Evolutionary conservation across 2,888 invertebrate species (phyloP).

Genomic region (Dioctria rufipes): DNA sequence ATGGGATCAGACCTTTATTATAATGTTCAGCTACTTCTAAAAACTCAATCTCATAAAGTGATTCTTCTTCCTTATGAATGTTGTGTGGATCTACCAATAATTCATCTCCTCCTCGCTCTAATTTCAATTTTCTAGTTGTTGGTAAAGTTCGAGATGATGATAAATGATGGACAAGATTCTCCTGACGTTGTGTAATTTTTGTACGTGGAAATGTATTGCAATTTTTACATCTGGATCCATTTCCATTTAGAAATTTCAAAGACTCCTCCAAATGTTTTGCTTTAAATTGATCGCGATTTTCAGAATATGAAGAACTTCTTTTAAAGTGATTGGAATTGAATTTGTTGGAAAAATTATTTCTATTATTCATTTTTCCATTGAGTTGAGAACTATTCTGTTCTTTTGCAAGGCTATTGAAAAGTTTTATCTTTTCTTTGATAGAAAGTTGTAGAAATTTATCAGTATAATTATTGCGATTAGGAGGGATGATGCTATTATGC

Average conservation of each 20-base stretch:
- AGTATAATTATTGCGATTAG: neutral
- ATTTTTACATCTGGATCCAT: neutral
- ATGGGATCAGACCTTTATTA: neutral
- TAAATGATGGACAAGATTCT: neutral
- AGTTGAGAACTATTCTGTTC: neutral
- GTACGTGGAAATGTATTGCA: slow-evolving; percentile 11
- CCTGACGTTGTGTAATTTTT: neutral
- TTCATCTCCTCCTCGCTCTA: neutral
- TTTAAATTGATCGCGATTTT: no score
- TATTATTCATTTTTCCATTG: neutral
- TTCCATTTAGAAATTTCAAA: no score
- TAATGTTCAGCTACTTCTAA: neutral
- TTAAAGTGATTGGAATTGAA: no score
- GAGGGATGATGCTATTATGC: neutral
- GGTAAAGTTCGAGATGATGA: slow-evolving; percentile 2
- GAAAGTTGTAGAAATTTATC: neutral
- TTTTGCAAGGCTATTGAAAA: slow-evolving; percentile 9
- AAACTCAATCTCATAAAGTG: slow-evolving; percentile 12
- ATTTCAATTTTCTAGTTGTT: neutral
- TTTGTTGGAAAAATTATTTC: no score
- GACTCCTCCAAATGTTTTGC: no score
- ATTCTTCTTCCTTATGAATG: neutral
- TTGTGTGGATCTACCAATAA: neutral
- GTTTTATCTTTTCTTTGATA: slow-evolving; percentile 21
- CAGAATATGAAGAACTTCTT: no score